These are phyloP conservation scores for Drusus annulatus DNA, from an alignment of 1,140 invertebrate species.

Conservation along the genomic window DNA sequence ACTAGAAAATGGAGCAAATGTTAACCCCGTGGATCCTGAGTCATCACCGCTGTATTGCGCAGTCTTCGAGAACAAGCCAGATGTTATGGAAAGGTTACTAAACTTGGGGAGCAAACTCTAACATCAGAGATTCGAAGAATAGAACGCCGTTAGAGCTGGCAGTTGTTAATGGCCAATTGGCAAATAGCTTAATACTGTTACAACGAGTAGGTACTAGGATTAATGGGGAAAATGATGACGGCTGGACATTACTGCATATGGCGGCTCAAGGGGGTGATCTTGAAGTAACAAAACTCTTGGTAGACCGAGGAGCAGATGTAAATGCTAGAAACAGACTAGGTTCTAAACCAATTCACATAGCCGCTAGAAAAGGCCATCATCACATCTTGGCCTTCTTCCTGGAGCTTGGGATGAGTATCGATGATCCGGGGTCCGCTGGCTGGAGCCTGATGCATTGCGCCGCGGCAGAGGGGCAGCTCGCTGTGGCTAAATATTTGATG, in stretches of 20 bases:
- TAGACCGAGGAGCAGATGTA: not conserved
- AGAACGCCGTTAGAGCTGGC: conserved; percentile 10
- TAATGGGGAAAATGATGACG: not conserved
- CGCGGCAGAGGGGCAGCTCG: not conserved
- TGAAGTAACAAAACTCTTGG: not conserved
- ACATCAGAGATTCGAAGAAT: not conserved
- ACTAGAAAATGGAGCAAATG: not conserved
- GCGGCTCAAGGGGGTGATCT: not conserved
- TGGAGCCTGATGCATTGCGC: not conserved
- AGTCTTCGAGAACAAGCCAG: not conserved
- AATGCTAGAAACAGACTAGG: not conserved
- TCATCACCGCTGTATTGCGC: not conserved
- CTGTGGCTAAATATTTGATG: not conserved
- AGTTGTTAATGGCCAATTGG: not conserved
- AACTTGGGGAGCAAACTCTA: not conserved
- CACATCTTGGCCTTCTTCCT: not conserved
- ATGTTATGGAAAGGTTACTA: not conserved
- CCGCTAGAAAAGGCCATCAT: not conserved
- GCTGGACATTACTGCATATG: not conserved
- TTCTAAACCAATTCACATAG: conserved; percentile 4
- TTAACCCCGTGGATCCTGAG: not conserved
- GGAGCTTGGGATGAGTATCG: no score
- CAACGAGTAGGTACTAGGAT: not conserved
- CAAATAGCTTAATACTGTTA: not conserved
- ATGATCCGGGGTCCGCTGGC: not conserved